A percentile compares a stretch with the other conserved stretches of the same genome.
phyloP scores from a whole-genome alignment of 1,140 invertebrate genomes.

The Neocloeon triangulifer region DNA sequence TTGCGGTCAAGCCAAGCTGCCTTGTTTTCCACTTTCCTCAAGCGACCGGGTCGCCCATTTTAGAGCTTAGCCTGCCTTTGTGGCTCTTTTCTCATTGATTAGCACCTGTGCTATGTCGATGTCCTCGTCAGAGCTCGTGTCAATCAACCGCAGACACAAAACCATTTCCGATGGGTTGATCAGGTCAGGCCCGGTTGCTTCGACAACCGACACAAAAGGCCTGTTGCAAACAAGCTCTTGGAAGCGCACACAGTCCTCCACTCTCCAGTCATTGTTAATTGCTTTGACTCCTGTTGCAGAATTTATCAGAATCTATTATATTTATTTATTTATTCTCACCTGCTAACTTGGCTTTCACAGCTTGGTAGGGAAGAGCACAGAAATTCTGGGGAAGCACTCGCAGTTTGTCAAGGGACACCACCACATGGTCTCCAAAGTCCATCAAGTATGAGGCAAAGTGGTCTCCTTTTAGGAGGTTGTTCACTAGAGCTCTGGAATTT shows the following conservation, averaged over 20 bases:
- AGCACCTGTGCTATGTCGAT: constrained; percentile 25
- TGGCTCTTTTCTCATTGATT: constrained; percentile 22
- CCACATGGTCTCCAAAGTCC: constrained; percentile 26
- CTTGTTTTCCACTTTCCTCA: no score
- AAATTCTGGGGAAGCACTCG: constrained; percentile 21
- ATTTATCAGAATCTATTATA: constrained; percentile 1
- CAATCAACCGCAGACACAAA: constrained; percentile 26
- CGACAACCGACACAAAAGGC: constrained; percentile 26
- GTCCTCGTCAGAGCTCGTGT: constrained; percentile 24
- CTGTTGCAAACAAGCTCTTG: constrained; percentile 28
- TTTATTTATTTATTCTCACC: constrained; percentile 20
- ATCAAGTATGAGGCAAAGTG: constrained; percentile 26
- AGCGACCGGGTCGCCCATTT: no score
- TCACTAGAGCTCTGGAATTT: constrained; percentile 18
- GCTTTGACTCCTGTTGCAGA: constrained; percentile 23
- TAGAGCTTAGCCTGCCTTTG: no score
- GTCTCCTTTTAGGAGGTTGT: constrained; percentile 18
- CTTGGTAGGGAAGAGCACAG: constrained; percentile 26
- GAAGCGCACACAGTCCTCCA: constrained; percentile 28
- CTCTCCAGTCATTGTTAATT: constrained; percentile 28
- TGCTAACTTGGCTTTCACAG: constrained; percentile 25
- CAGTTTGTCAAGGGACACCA: constrained; percentile 17
- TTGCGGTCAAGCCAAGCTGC: no score
- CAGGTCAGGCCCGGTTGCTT: constrained; percentile 21
- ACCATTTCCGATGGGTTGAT: constrained; percentile 21